Conservation (phyloP, 2,113 vertebrate genomes). For the Hypomesus transpacificus region DNA sequence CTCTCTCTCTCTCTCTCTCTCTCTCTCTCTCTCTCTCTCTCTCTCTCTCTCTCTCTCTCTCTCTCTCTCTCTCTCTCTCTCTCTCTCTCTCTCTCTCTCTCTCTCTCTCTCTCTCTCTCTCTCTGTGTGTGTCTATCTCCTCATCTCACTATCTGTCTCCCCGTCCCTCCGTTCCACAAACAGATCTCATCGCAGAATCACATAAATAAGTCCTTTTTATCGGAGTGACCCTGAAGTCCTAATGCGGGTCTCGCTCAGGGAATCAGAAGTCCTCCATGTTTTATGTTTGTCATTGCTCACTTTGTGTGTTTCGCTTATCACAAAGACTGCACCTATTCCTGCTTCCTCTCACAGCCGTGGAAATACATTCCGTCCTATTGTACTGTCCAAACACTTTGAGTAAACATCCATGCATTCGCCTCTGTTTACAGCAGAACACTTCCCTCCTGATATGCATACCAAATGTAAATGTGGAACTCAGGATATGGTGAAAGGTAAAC, state of each 20-base stretch:
- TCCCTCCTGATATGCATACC: background rate
- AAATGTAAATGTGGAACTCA: conserved; percentile 1
- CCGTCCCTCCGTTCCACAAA: background rate
- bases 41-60: background rate
- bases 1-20: conserved; percentile 32
- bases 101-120: background rate
- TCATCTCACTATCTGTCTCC: background rate
- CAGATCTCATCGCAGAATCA: conserved; percentile 23
- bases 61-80: background rate
- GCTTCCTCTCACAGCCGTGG: conserved; percentile 17
- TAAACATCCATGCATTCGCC: conserved; percentile 29
- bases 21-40: conserved; percentile 27
- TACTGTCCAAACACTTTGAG: conserved; percentile 30
- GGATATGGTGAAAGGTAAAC: background rate
- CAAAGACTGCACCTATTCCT: conserved; percentile 13
- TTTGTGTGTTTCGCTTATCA: conserved; percentile 28
- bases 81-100: conserved; percentile 28
- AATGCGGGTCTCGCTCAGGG: background rate
- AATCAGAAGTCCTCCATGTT: conserved; percentile 22
- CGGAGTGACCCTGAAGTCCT: conserved; percentile 40
- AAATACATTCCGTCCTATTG: conserved; percentile 34
- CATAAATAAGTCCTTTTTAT: conserved; percentile 44
- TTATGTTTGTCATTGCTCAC: conserved; percentile 34
- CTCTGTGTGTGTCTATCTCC: conserved; percentile 22
- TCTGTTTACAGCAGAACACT: background rate